Evolutionary conservation across 2,888 invertebrate species (phyloP).

Genomic region (Carcina quercana): DNA sequence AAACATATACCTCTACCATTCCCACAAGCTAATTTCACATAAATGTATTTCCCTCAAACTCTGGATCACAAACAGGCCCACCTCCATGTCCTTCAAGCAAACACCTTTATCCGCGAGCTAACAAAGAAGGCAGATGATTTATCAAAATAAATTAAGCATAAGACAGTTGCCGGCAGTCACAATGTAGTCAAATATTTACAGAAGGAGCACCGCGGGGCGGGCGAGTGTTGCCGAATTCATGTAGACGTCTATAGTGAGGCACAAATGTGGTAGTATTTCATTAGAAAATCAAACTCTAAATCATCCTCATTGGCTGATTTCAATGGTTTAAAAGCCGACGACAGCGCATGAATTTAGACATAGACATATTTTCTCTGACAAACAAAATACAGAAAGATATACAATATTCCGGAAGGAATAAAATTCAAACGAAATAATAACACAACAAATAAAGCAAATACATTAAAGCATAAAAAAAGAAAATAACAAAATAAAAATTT

Average conservation of each 20-base stretch:
- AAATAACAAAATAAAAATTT: no score
- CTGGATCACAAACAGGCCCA: conserved; percentile 1
- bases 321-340: no score
- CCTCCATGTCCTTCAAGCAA: conserved; percentile 22
- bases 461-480: no score
- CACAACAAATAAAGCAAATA: no score
- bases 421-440: no score
- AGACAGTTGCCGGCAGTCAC: conserved; percentile 56
- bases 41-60: background rate
- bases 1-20: background rate
- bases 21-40: background rate
- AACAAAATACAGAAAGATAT: no score
- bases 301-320: no score
- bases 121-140: conserved; percentile 56
- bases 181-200: conserved; percentile 65
- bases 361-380: no score
- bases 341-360: no score
- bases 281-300: no score
- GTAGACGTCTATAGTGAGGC: conserved; percentile 24
- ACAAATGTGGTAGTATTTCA: conserved; percentile 17
- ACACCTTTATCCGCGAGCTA: conserved; percentile 32
- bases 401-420: no score
- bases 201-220: conserved; percentile 24
- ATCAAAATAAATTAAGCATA: conserved; percentile 73
- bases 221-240: conserved; percentile 37